phyloP scores from a whole-genome alignment of 1,140 invertebrate species.

The Formica exsecta region DNA sequence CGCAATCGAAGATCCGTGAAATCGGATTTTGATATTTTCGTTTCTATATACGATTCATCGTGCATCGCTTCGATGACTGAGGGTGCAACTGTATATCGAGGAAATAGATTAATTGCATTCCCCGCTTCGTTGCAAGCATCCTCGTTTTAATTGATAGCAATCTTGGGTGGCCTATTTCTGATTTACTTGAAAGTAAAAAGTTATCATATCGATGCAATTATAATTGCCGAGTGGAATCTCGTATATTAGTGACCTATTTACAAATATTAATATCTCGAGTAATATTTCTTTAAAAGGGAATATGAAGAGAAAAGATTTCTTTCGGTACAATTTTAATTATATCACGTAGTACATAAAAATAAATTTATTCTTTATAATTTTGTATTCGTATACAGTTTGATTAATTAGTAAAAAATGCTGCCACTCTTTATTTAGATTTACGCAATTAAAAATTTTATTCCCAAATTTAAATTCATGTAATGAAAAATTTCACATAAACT shows the following conservation, averaged over 20 bases:
- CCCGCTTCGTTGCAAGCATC: slow-evolving; percentile 1
- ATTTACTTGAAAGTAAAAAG: background rate
- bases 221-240: background rate
- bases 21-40: slow-evolving; percentile 60
- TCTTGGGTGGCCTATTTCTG: slow-evolving; percentile 8
- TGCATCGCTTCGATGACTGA: slow-evolving; percentile 51
- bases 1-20: slow-evolving; percentile 30
- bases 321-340: background rate
- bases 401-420: background rate
- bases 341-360: background rate
- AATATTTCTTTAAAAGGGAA: no score
- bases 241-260: background rate
- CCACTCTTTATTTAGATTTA: background rate
- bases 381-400: background rate
- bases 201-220: slow-evolving; percentile 7
- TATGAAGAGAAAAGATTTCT: background rate
- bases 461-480: slow-evolving; percentile 2
- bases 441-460: background rate
- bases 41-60: slow-evolving; percentile 73
- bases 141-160: slow-evolving; percentile 39
- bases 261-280: background rate
- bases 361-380: background rate
- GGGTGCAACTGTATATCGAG: slow-evolving; percentile 34
- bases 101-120: slow-evolving; percentile 50
- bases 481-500: background rate